These are phyloP conservation scores for Eretmochelys imbricata DNA, from an alignment of 2,113 vertebrate genomes.

Conservation along the genomic window DNA sequence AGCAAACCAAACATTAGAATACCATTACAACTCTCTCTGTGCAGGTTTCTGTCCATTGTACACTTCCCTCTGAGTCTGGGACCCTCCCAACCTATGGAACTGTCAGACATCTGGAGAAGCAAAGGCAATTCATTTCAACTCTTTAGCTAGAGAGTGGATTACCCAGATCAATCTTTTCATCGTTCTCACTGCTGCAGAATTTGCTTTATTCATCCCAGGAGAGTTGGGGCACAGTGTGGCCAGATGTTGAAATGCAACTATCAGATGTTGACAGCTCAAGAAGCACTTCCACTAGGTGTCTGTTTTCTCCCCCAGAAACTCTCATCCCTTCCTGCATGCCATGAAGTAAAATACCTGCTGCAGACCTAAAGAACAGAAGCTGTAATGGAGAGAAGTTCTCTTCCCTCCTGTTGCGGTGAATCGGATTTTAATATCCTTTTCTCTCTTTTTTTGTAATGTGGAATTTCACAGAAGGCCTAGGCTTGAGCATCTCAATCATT, in stretches of 20 bases:
- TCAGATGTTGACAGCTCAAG: fast-evolving
- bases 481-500: not conserved
- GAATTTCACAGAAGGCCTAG: not conserved
- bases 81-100: not conserved
- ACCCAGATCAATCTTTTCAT: not conserved
- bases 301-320: not conserved
- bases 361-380: not conserved
- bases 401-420: not conserved
- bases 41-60: not conserved
- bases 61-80: conserved; percentile 1
- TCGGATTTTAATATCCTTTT: not conserved
- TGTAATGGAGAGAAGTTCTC: not conserved
- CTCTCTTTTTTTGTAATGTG: not conserved
- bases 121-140: not conserved
- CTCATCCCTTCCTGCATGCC: not conserved
- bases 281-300: not conserved
- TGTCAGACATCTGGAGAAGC: not conserved
- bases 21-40: not conserved
- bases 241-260: fast-evolving
- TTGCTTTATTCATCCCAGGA: not conserved
- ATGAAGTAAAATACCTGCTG: not conserved
- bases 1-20: not conserved
- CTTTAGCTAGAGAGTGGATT: not conserved
- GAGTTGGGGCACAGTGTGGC: not conserved
- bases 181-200: not conserved